Evolutionary conservation across 1,140 invertebrate species (phyloP).

Genomic region (Penaeus vannamei): DNA sequence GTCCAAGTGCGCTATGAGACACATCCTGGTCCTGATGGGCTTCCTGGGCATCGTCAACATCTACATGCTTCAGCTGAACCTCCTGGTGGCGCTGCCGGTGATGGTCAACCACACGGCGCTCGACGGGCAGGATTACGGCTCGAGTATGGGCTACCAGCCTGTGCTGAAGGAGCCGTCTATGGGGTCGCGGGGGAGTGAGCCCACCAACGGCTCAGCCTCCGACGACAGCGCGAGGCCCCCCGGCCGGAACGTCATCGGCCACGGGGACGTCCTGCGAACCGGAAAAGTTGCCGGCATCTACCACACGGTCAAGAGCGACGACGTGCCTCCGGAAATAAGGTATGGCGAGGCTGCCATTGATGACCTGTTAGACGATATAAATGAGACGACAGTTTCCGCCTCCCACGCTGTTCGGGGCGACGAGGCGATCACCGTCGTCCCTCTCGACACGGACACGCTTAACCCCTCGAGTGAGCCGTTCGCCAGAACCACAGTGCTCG

Average conservation of each 20-base stretch:
- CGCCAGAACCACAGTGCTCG: no score
- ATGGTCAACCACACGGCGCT: conserved; percentile 61
- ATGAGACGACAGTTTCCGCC: neutral
- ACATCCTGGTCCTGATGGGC: conserved; percentile 54
- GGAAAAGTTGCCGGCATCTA: neutral
- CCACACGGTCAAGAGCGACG: neutral
- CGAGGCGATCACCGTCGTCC: no score
- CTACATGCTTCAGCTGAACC: conserved; percentile 59
- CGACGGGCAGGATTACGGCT: conserved; percentile 45
- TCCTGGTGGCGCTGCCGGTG: conserved; percentile 57
- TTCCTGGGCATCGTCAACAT: conserved; percentile 55
- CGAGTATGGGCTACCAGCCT: conserved; percentile 51
- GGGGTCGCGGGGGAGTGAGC: conserved; percentile 10
- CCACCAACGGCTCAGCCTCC: conserved; percentile 3
- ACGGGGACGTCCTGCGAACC: conserved; percentile 37
- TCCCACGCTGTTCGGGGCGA: neutral
- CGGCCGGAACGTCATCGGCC: conserved; percentile 39
- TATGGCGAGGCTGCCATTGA: neutral
- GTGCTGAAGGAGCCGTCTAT: conserved; percentile 36
- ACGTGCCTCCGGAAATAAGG: neutral
- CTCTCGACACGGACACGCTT: no score
- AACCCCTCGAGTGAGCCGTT: no score
- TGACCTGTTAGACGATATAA: neutral
- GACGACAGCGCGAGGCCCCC: neutral
- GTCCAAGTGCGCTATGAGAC: conserved; percentile 33